A percentile compares a stretch with the other conserved stretches of the same genome.
These are phyloP conservation scores for Dermolepida albohirtum DNA, from an alignment of 2,888 invertebrate genomes.

Conservation along the genomic window DNA sequence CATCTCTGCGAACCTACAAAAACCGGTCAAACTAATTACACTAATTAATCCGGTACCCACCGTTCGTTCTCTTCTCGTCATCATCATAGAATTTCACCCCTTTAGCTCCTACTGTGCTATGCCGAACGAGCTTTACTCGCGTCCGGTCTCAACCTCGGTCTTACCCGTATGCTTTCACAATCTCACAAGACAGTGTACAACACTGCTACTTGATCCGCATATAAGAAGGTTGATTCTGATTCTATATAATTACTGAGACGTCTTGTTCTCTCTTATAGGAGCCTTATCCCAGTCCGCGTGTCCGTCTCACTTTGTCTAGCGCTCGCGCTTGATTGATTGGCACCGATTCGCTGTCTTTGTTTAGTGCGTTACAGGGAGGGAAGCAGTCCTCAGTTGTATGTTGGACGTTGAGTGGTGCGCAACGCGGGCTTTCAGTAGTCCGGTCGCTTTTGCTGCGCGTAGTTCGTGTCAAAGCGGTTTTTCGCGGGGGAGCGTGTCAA, in stretches of 20 bases:
- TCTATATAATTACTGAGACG: conserved; percentile 63
- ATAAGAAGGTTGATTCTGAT: conserved; percentile 64
- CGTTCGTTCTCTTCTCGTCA: conserved; percentile 3
- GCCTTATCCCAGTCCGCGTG: conserved; percentile 43
- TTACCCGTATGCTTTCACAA: conserved; percentile 52
- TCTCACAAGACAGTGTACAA: conserved; percentile 61
- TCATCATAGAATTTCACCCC: conserved; percentile 14
- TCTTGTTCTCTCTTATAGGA: conserved; percentile 51
- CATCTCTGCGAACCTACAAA: conserved; percentile 45
- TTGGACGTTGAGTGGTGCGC: conserved; percentile 60
- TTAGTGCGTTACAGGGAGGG: conserved; percentile 58
- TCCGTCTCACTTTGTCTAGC: conserved; percentile 11
- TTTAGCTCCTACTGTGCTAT: conserved; percentile 1
- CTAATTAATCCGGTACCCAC: conserved; percentile 60
- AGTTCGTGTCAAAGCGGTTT: conserved; percentile 38
- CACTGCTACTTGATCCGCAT: conserved; percentile 63
- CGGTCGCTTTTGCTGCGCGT: conserved; percentile 45
- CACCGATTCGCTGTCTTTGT: conserved; percentile 55
- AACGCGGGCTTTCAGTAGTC: conserved; percentile 53
- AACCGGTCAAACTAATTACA: conserved; percentile 58
- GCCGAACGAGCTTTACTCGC: not conserved
- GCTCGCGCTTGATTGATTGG: conserved; percentile 50
- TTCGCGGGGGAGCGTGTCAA: conserved; percentile 15
- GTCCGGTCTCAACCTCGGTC: conserved; percentile 9
- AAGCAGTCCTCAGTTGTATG: conserved; percentile 63